phyloP scores from a whole-genome alignment of 1,140 invertebrate species.

The Tribolium castaneum region DNA sequence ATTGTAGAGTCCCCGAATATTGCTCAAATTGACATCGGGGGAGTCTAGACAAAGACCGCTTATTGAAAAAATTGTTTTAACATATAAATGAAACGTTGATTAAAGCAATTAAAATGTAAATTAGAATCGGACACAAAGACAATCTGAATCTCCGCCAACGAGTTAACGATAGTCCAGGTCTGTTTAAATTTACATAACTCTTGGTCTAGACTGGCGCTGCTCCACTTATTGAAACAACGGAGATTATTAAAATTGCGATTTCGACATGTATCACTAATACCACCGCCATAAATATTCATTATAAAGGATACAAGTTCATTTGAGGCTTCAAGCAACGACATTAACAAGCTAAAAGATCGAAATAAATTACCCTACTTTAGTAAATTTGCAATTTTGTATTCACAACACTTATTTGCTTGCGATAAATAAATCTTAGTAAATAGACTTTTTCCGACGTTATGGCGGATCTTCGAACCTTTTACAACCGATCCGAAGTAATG shows the following conservation, averaged over 20 bases:
- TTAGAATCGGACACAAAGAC: conserved; percentile 23
- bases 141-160: conserved; percentile 4
- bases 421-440: conserved; percentile 31
- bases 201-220: not conserved
- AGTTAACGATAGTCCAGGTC: conserved; percentile 11
- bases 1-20: not conserved
- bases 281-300: not conserved
- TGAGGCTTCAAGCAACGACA: not conserved
- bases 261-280: not conserved
- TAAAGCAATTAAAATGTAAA: conserved; percentile 35
- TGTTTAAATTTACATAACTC: conserved; percentile 30
- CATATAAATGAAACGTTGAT: conserved; percentile 25
- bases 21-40: too few relatives aligned
- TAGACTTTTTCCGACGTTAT: conserved; percentile 10
- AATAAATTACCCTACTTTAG: conserved; percentile 3
- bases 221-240: conserved; percentile 10
- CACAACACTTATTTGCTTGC: conserved; percentile 11
- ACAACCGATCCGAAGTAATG: conserved; percentile 9
- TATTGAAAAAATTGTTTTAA: not conserved
- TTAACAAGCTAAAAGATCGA: not conserved
- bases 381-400: conserved; percentile 22
- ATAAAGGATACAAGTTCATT: not conserved
- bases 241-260: not conserved
- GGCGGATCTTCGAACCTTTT: not conserved
- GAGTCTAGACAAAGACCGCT: too few relatives aligned